Evolutionary conservation across 2,888 invertebrate genomes (phyloP), one percentile per base, ranked within the genome.

Genomic region (Atrina japonica): DNA sequence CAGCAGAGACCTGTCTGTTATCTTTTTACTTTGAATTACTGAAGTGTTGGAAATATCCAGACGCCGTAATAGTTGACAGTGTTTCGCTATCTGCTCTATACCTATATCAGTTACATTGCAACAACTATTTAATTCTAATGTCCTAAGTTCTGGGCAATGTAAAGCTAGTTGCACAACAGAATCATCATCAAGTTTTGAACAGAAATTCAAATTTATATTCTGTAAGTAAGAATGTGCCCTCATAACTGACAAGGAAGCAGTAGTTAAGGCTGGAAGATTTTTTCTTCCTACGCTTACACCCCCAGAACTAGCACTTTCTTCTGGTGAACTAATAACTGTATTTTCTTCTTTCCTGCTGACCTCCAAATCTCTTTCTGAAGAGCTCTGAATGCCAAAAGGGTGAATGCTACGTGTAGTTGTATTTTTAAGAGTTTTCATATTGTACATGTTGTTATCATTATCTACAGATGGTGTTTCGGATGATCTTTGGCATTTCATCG

Each of bases 41-140:
- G 67, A 67, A 6, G 50, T 59, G 16, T 59, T 50, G 14, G 67
- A 67, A n/a, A 67, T 59, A 25, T 67, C 67, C 6, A 67, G 43
- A 2, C 23, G 25, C 14, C 23, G 50, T 23, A 60, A n/a, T 16
- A n/a, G 29, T 14, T 21, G 25, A 49, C 67, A 67, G 43, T 45
- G 50, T 29, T 60, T 25, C 6, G 52, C 29, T 7, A 67, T 30
- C n/a, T 43, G 30, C 14, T 52, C 18, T 27, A 67, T 45, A n/a
- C 50, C 25, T 21, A 16, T 16, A 30, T 67, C 67, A 1, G 43
- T 60, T 6, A 60, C 41, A 41, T 29, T 18, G 25, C 29, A 52
- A n/a, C 50, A 50, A 6, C 59, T 59, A 9, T 49, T 52, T 14
- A 67, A 18, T 14, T 50, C 59, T 0, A 67, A 14, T 30, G 50